Percentiles rank a stretch among this genome's conserved stretches.
Evolutionary conservation across 2,888 invertebrate species (phyloP).

Genomic region (Polyploca ridens): DNA sequence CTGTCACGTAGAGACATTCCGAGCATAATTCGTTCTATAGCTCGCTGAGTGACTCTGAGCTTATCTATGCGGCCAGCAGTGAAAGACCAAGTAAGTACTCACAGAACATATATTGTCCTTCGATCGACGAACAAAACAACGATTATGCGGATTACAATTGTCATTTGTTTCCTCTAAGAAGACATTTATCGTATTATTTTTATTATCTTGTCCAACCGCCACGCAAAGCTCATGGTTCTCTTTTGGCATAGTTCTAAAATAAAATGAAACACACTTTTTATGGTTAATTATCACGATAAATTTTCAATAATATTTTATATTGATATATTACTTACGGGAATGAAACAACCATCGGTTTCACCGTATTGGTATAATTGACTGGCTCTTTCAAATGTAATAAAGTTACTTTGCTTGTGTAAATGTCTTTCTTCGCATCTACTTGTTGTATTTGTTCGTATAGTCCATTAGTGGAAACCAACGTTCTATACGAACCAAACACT

Average conservation of each 20-base stretch:
- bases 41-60: too few species aligned
- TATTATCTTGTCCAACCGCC: constrained; percentile 83
- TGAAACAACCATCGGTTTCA: constrained; percentile 86
- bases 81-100: too few species aligned
- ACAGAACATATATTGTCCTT: constrained; percentile 69
- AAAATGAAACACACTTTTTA: constrained; percentile 19
- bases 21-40: too few species aligned
- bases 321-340: constrained; percentile 66
- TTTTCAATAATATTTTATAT: not conserved
- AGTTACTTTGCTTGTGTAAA: constrained; percentile 85
- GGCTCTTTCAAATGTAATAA: constrained; percentile 86
- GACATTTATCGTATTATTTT: constrained; percentile 79
- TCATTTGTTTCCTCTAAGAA: constrained; percentile 75
- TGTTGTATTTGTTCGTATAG: constrained; percentile 88
- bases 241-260: constrained; percentile 56
- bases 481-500: constrained; percentile 87
- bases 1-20: too few species aligned
- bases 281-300: not conserved
- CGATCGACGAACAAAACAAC: constrained; percentile 80
- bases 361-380: constrained; percentile 85
- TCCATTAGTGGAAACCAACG: constrained; percentile 83
- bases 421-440: constrained; percentile 83
- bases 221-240: constrained; percentile 83
- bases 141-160: constrained; percentile 78
- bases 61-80: too few species aligned